Evolutionary conservation across 2,797 vertebrate genomes (phyloP), one percentile per base, ranked within the genome.

Genomic region (Diceros bicornis): DNA sequence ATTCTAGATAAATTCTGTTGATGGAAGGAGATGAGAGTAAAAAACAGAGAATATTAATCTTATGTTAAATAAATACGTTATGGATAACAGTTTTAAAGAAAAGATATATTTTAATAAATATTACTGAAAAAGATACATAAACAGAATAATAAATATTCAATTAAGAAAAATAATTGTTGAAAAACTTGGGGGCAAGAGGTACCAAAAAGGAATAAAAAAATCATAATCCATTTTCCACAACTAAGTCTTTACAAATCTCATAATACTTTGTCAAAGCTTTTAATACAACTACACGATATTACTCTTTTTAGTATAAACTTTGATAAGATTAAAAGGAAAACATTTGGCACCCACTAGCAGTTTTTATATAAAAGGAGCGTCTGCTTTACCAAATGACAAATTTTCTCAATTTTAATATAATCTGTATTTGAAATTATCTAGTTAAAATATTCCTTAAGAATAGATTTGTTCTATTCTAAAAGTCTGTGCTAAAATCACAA

Each of bases 361-460:
- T 66, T 78, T 3, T 75, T 71, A 81, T 21, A 83, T 87, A 88
- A 68, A 95, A 94, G 5, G 27, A 55, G 13, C 27, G 83, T 29
- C 20, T 93, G 12, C 12, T 97, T 92, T 82, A 74, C 41, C 64
- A 98, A 92, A 96, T 74, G 7, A 85, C 0, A 29, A 23, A 72
- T 47, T 41, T 97, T 95, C 72, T 75, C 86, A 95, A 95, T 75
- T 34, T 37, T 93, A 94, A 47, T 34, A 86, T 6, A 97, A 87
- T 52, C 44, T 44, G 37, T 91, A 93, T 89, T 93, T 90, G 83
- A 87, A 97, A 37, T 34, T 69, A 87, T 71, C 64, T 23, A 71
- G 62, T 71, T 97, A 95, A 97, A 74, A 97, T 86, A 57, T 37
- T 77, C 11, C 5, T 14, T 62, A 94, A 90, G 11, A 97, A 52